phyloP scores from a whole-genome alignment of 2,888 invertebrate genomes.

The Anorthoa munda region DNA sequence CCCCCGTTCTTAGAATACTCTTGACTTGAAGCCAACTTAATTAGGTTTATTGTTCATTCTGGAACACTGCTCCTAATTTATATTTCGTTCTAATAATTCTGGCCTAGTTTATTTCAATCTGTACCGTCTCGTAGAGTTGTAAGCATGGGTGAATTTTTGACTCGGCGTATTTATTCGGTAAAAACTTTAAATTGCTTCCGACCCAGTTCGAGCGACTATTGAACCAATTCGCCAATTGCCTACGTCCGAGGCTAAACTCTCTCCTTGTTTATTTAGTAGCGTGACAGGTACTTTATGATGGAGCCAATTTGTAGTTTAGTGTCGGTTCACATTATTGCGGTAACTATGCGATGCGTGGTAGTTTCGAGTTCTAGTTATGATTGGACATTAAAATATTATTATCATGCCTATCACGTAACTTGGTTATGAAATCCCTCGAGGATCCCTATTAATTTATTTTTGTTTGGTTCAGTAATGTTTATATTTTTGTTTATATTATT shows the following conservation, averaged over 20 bases:
- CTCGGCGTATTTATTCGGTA: conserved; percentile 86
- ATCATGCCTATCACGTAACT: not conserved
- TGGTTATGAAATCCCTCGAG: not conserved
- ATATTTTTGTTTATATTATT: no score
- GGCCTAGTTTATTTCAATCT: conserved; percentile 72
- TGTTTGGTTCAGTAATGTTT: not conserved
- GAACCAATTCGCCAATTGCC: conserved; percentile 86
- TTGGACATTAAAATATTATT: conserved; percentile 43
- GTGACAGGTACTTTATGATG: conserved; percentile 71
- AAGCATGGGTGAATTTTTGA: conserved; percentile 82
- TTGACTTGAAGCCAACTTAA: conserved; percentile 67
- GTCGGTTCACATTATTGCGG: conserved; percentile 34
- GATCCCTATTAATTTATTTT: not conserved
- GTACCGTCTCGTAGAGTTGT: conserved; percentile 74
- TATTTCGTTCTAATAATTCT: conserved; percentile 64
- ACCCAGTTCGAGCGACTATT: conserved; percentile 85
- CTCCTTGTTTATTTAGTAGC: conserved; percentile 76
- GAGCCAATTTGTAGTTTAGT: conserved; percentile 65
- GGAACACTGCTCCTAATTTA: conserved; percentile 63
- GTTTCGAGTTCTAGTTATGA: conserved; percentile 33
- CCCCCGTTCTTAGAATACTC: conserved; percentile 51
- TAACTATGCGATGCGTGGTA: conserved; percentile 36
- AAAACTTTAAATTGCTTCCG: conserved; percentile 90
- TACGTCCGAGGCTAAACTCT: conserved; percentile 78
- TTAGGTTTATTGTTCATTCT: conserved; percentile 63